These are phyloP conservation scores for Ophiodon elongatus DNA, from an alignment of 2,113 vertebrate genomes.

Conservation along the genomic window DNA sequence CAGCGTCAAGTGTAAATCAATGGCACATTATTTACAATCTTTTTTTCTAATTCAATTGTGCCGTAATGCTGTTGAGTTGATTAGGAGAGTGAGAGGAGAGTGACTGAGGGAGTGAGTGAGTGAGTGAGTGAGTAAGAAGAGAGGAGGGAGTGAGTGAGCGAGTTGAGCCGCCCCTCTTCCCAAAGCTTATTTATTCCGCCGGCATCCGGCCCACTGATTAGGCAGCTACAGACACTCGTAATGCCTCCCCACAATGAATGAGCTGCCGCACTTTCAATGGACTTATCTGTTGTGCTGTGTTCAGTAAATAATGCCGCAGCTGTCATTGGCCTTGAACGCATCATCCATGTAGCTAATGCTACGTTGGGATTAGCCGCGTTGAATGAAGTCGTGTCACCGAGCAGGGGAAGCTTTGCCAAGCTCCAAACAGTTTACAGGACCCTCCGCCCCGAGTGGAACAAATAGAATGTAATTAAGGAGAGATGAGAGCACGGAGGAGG, in stretches of 20 bases:
- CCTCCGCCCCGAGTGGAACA: constrained; percentile 73
- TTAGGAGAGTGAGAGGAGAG: constrained; percentile 59
- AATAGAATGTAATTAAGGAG: constrained; percentile 75
- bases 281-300: constrained; percentile 81
- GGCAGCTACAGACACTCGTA: constrained; percentile 47
- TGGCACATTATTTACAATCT: constrained; percentile 24
- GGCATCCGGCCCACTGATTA: constrained; percentile 67
- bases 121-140: constrained; percentile 48
- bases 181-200: constrained; percentile 68
- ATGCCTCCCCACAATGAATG: constrained; percentile 54
- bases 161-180: constrained; percentile 52
- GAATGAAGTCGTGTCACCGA: constrained; percentile 81
- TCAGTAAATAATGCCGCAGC: constrained; percentile 83
- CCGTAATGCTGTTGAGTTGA: constrained; percentile 64
- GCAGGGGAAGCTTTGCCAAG: constrained; percentile 67
- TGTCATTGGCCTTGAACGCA: constrained; percentile 78
- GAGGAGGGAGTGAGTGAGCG: constrained; percentile 55
- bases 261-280: constrained; percentile 77
- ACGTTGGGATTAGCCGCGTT: constrained; percentile 79
- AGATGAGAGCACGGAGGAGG: constrained; percentile 60
- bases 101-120: constrained; percentile 36
- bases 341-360: constrained; percentile 74
- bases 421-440: constrained; percentile 86
- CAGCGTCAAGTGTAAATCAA: constrained; percentile 1
- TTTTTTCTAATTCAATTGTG: constrained; percentile 31